Evolutionary conservation across 2,888 invertebrate genomes (phyloP).

Genomic region (Tachina fera): DNA sequence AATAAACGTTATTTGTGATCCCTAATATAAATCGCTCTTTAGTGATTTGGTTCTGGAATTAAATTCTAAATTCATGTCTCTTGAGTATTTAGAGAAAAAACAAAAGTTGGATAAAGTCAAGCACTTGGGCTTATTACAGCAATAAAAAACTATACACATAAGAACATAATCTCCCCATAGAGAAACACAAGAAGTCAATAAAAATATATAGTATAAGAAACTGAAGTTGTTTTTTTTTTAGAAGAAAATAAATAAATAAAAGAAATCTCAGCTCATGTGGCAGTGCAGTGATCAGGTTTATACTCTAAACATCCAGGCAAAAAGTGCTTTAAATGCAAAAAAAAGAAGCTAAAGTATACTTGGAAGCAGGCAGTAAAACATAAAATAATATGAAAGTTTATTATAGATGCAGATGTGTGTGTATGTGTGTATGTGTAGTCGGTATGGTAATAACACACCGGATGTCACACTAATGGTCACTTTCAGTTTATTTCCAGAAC

Average conservation of each 20-base stretch:
- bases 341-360: slow-evolving; percentile 4
- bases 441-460: slow-evolving; percentile 75
- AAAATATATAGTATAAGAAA: slow-evolving; percentile 7
- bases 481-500: slow-evolving; percentile 71
- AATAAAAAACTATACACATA: slow-evolving; percentile 1
- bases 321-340: slow-evolving; percentile 4
- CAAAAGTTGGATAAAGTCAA: slow-evolving; percentile 28
- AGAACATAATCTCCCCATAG: slow-evolving; percentile 1
- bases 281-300: slow-evolving; percentile 36
- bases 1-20: too few relatives aligned
- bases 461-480: slow-evolving; percentile 82
- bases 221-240: slow-evolving; percentile 8
- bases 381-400: slow-evolving; percentile 27
- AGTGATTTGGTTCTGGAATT: not conserved
- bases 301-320: slow-evolving; percentile 45
- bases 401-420: not conserved
- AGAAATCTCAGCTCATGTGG: slow-evolving; percentile 9
- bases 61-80: not conserved
- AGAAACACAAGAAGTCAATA: slow-evolving; percentile 27
- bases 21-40: too few relatives aligned
- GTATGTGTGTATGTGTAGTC: slow-evolving; percentile 25
- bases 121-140: not conserved
- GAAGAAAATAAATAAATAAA: slow-evolving; percentile 3
- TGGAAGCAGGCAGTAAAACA: not conserved
- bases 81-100: not conserved